These are phyloP conservation scores for Bubalus kerabau DNA, from an alignment of 2,113 vertebrate species.

Conservation along the genomic window DNA sequence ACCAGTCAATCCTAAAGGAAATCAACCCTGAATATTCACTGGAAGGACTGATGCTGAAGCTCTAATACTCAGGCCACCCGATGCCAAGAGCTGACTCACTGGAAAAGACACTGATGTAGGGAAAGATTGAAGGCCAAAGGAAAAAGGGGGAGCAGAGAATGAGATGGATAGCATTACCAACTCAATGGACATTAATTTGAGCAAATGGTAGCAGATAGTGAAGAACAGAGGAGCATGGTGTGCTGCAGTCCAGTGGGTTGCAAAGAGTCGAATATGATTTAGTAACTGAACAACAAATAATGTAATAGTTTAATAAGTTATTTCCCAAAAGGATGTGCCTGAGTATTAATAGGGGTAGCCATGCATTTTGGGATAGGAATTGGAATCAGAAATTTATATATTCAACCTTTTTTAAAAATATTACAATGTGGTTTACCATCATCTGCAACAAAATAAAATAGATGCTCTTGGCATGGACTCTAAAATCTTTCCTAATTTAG, in stretches of 20 bases:
- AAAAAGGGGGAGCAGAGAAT: background rate
- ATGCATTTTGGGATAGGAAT: background rate
- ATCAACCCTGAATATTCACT: background rate
- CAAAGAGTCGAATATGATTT: background rate
- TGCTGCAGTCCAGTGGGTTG: background rate
- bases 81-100: background rate
- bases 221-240: background rate
- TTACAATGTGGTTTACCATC: background rate
- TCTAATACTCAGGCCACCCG: background rate
- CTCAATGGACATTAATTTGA: background rate
- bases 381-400: background rate
- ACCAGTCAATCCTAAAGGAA: background rate
- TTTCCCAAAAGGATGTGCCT: background rate
- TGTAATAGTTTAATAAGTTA: background rate
- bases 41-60: background rate
- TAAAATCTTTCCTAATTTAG: background rate
- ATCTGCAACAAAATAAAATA: background rate
- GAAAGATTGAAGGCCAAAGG: background rate
- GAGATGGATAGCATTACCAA: background rate
- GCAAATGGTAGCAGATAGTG: background rate
- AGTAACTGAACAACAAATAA: background rate
- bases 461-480: background rate
- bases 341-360: background rate
- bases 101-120: background rate
- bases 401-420: background rate